phyloP scores from a whole-genome alignment of 2,888 invertebrate genomes.

The Trachelus tabidus region DNA sequence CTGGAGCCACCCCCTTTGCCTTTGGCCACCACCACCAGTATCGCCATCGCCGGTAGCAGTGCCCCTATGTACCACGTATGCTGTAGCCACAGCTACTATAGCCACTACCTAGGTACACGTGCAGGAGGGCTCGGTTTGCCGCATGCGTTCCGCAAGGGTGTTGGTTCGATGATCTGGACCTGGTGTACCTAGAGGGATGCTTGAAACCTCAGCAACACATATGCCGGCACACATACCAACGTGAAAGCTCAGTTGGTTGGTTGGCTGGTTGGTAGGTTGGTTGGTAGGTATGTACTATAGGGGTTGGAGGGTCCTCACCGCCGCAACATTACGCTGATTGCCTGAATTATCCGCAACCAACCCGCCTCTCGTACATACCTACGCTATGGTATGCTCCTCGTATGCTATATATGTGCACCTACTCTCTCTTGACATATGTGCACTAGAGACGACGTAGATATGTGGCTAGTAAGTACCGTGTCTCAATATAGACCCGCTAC shows the following conservation, averaged over 20 bases:
- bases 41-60: neutral
- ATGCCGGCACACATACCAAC: neutral
- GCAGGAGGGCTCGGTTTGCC: conserved; percentile 29
- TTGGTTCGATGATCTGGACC: neutral
- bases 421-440: too few species aligned
- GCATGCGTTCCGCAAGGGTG: conserved; percentile 14
- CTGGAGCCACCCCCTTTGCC: conserved; percentile 41
- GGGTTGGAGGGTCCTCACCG: conserved; percentile 60
- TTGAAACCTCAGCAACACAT: neutral
- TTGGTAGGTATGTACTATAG: conserved; percentile 38
- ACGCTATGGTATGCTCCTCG: neutral
- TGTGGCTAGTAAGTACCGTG: neutral
- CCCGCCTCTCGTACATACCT: conserved; percentile 26
- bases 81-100: neutral
- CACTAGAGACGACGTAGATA: too few species aligned
- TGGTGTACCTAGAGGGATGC: neutral
- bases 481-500: conserved; percentile 10
- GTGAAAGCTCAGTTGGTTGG: neutral
- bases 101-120: conserved; percentile 33
- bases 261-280: neutral
- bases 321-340: conserved; percentile 65
- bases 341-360: conserved; percentile 65
- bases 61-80: neutral
- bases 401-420: too few species aligned
- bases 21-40: conserved; percentile 34